Conservation (phyloP, 2,113 vertebrate species). For the Eolophus roseicapilla region DNA sequence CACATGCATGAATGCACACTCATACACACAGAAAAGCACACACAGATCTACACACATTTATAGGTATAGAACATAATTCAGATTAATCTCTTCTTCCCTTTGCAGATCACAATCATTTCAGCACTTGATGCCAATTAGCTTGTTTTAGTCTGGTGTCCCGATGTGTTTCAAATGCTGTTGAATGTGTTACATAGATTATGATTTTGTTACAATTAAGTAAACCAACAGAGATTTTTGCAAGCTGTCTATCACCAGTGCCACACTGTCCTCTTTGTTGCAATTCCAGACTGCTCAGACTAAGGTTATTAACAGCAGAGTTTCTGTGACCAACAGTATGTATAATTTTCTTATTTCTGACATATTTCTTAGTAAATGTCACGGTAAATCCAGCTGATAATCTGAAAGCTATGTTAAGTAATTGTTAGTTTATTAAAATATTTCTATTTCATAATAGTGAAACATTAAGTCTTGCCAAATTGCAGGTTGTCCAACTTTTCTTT, state of each 20-base stretch:
- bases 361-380: background rate
- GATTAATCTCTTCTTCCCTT: background rate
- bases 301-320: background rate
- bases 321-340: background rate
- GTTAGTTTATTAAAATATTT: background rate
- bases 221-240: background rate
- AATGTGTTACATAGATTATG: background rate
- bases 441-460: background rate
- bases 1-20: fast-evolving
- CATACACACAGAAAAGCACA: background rate
- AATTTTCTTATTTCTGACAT: background rate
- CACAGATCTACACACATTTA: background rate
- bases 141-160: background rate
- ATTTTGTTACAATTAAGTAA: background rate
- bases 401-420: background rate
- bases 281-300: background rate
- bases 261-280: background rate
- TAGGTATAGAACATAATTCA: background rate
- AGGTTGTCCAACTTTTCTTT: background rate
- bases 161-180: background rate
- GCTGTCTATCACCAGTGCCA: background rate
- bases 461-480: background rate
- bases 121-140: background rate
- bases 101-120: background rate
- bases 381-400: background rate